phyloP scores from a whole-genome alignment of 2,113 vertebrate species.

The Dunckerocampus dactyliophorus region DNA sequence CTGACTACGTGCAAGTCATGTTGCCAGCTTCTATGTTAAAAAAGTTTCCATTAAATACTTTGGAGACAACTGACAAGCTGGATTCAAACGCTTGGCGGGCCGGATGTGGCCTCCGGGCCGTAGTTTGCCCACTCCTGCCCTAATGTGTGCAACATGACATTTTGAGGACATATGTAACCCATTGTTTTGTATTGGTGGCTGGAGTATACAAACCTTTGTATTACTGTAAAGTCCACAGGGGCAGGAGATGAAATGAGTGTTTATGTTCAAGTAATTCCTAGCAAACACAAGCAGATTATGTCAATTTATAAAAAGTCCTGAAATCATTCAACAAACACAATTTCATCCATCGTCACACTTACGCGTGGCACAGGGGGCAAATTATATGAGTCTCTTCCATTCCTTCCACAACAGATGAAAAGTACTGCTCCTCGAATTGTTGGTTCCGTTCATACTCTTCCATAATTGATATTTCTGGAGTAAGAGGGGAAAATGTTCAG shows the following conservation, averaged over 20 bases:
- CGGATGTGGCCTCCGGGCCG: too few relatives aligned
- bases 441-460: slow-evolving; percentile 81
- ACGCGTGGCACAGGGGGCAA: slow-evolving; percentile 87
- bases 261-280: slow-evolving; percentile 70
- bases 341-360: slow-evolving; percentile 44
- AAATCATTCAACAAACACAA: neutral
- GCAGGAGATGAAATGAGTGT: slow-evolving; percentile 68
- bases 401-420: slow-evolving; percentile 76
- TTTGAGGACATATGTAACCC: too few relatives aligned
- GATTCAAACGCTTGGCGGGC: too few relatives aligned
- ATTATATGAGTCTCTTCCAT: slow-evolving; percentile 76
- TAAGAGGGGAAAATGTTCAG: neutral
- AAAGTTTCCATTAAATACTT: too few relatives aligned
- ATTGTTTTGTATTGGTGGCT: too few relatives aligned
- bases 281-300: slow-evolving; percentile 16
- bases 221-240: slow-evolving; percentile 71
- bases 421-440: slow-evolving; percentile 81
- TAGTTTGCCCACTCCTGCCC: too few relatives aligned
- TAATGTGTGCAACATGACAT: too few relatives aligned
- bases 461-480: slow-evolving; percentile 77
- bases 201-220: slow-evolving; percentile 56
- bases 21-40: too few relatives aligned
- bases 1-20: too few relatives aligned
- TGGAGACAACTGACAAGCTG: too few relatives aligned
- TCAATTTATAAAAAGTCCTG: neutral